Evolutionary conservation across 2,113 vertebrate genomes (phyloP).

Genomic region (Bos taurus): ARS-UCD2.0 NC_037329.1:118035501-118036000

Average conservation of each 20-base stretch:
- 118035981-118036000: neutral
- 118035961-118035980: neutral
- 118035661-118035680: slow-evolving; percentile 32
- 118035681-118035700: neutral
- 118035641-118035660: neutral
- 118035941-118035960: neutral
- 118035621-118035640: neutral
- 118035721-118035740: neutral
- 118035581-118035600: neutral
- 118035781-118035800: neutral
- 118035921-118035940: neutral
- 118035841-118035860: neutral
- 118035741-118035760: neutral
- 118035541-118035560: neutral
- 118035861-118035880: neutral
- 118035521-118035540: neutral
- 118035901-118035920: neutral
- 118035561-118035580: neutral
- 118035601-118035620: neutral
- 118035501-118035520: neutral
- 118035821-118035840: neutral
- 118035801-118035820: neutral
- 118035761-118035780: neutral
- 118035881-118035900: neutral
- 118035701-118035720: neutral